A percentile compares a stretch with the other conserved stretches of the same genome.
These are phyloP conservation scores for Apodemia mormo DNA, from an alignment of 2,888 invertebrate species.

Conservation along the genomic window DNA sequence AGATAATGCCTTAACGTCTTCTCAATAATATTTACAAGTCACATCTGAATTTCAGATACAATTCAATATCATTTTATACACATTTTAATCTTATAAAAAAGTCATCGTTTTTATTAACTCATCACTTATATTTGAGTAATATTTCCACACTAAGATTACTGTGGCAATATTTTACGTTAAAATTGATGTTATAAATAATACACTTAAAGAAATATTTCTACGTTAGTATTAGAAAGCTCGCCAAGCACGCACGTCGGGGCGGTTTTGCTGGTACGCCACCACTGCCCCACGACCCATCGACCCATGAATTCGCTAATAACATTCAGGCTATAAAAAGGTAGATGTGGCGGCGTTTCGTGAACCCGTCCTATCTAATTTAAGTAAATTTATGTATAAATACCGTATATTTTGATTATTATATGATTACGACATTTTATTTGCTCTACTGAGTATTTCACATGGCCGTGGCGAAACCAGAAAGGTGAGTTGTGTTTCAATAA, in stretches of 20 bases:
- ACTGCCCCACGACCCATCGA: conserved; percentile 58
- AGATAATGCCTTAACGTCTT: too few relatives aligned
- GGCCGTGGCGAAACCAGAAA: not conserved
- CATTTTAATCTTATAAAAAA: too few relatives aligned
- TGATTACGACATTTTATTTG: not conserved
- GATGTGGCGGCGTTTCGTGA: conserved; percentile 30
- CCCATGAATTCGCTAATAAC: conserved; percentile 40
- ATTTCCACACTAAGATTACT: not conserved
- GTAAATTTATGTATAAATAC: not conserved
- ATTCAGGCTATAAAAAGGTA: conserved; percentile 43
- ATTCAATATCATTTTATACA: too few relatives aligned
- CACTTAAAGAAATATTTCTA: conserved; percentile 12
- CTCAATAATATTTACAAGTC: too few relatives aligned
- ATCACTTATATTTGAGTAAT: not conserved
- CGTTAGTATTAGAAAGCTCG: conserved; percentile 24
- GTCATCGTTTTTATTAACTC: not conserved
- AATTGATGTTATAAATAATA: not conserved
- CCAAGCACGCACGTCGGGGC: conserved; percentile 57
- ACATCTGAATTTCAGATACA: too few relatives aligned
- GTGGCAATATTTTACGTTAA: not conserved
- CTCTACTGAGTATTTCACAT: not conserved
- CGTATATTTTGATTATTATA: not conserved
- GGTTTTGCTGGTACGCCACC: conserved; percentile 62
- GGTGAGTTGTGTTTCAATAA: not conserved
- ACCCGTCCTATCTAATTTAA: conserved; percentile 1